Evolutionary conservation across 1,140 invertebrate genomes (phyloP).

Genomic region (Stegodyphus dumicola): DNA sequence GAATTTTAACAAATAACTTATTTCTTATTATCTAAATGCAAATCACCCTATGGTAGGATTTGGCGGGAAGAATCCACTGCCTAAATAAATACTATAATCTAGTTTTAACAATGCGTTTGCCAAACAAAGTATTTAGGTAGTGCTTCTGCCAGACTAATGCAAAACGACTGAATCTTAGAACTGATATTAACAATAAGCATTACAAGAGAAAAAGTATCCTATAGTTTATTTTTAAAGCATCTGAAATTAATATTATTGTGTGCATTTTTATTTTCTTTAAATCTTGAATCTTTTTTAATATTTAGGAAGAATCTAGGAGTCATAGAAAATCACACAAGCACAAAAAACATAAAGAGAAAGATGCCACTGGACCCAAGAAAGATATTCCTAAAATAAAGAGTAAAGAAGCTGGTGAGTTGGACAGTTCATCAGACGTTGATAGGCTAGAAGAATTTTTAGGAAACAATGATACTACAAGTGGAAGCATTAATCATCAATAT

Average conservation of each 20-base stretch:
- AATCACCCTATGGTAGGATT: no score
- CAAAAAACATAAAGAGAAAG: constrained; percentile 69
- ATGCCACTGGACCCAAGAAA: constrained; percentile 67
- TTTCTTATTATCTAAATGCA: no score
- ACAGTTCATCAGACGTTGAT: constrained; percentile 64
- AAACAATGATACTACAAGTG: neutral
- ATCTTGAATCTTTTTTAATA: neutral
- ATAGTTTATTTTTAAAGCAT: no score
- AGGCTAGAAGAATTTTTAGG: constrained; percentile 77
- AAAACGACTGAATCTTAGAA: no score
- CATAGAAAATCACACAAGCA: constrained; percentile 69
- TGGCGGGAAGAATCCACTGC: no score
- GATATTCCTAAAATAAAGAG: constrained; percentile 70
- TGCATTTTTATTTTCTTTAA: neutral
- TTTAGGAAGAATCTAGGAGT: constrained; percentile 72
- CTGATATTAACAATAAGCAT: no score
- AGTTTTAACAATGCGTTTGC: no score
- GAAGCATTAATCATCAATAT: constrained; percentile 16
- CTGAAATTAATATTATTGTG: neutral
- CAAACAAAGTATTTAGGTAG: no score
- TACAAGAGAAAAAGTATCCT: no score
- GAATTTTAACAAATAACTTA: no score
- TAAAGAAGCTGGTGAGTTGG: constrained; percentile 66
- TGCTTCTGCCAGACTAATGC: no score
- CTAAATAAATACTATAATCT: no score